A percentile compares a stretch with the other conserved stretches of the same genome.
Conservation (phyloP, 2,888 invertebrate species). For the Aethes cnicana region DNA sequence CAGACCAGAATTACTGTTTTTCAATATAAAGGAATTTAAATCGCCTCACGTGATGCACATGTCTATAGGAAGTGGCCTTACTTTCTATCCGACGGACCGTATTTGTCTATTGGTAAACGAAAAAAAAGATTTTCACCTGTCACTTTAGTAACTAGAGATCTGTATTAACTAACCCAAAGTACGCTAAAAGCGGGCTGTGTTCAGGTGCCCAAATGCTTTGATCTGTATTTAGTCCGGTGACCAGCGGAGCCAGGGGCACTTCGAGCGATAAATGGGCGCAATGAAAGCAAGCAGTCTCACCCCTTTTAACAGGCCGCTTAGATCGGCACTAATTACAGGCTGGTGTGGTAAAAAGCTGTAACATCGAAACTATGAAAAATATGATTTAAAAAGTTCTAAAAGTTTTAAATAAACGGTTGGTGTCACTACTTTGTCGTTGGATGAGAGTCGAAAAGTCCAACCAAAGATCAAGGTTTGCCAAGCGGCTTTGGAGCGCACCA, state of each 20-base stretch:
- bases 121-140: background rate
- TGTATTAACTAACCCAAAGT: slow-evolving; percentile 3
- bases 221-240: background rate
- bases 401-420: too few relatives aligned
- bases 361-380: slow-evolving; percentile 28
- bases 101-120: too few relatives aligned
- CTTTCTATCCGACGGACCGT: too few relatives aligned
- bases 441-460: too few relatives aligned
- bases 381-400: too few relatives aligned
- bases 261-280: slow-evolving; percentile 42
- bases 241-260: slow-evolving; percentile 16
- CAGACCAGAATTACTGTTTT: too few relatives aligned
- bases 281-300: slow-evolving; percentile 59
- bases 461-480: too few relatives aligned
- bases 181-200: slow-evolving; percentile 5
- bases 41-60: too few relatives aligned
- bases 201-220: background rate
- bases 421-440: too few relatives aligned
- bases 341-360: slow-evolving; percentile 40
- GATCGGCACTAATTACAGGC: slow-evolving; percentile 68
- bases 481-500: too few relatives aligned
- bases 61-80: too few relatives aligned
- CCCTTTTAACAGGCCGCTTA: slow-evolving; percentile 72
- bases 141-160: slow-evolving; percentile 17
- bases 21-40: too few relatives aligned